phyloP scores from a whole-genome alignment of 2,888 invertebrate genomes.

The Eudemis profundana region DNA sequence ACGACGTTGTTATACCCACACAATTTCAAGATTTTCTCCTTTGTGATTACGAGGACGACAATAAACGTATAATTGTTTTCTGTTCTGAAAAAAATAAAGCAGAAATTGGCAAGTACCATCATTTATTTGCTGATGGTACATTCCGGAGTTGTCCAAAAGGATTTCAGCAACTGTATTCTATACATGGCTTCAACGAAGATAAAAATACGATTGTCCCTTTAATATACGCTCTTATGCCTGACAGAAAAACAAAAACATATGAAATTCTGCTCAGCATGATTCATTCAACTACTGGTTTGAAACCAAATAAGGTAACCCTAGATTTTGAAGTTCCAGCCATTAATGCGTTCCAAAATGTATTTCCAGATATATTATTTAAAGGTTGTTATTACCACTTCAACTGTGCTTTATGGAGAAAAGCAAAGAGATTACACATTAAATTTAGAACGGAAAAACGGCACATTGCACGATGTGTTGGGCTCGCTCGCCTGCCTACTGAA shows the following conservation, averaged over 20 bases:
- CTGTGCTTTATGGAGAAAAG: slow-evolving; percentile 12
- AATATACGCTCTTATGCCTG: slow-evolving; percentile 8
- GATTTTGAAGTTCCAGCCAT: slow-evolving; percentile 24
- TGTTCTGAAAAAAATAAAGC: slow-evolving; percentile 3
- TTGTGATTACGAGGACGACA: slow-evolving; percentile 9
- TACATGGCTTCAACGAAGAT: slow-evolving; percentile 13
- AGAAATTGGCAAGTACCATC: background rate
- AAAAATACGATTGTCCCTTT: slow-evolving; percentile 7
- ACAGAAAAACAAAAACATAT: slow-evolving; percentile 10
- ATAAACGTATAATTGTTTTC: slow-evolving; percentile 15
- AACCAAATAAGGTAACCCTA: slow-evolving; percentile 20
- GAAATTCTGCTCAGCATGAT: slow-evolving; percentile 5
- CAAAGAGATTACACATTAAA: slow-evolving; percentile 7
- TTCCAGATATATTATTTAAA: slow-evolving; percentile 11
- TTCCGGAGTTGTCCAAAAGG: too few relatives aligned
- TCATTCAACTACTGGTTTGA: background rate
- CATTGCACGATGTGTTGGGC: slow-evolving; percentile 12
- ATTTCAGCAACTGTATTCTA: too few relatives aligned
- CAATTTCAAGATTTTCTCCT: slow-evolving; percentile 9
- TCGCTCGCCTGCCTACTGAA: slow-evolving; percentile 14
- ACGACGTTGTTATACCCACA: slow-evolving; percentile 11
- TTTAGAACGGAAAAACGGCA: slow-evolving; percentile 10
- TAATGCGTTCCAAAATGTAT: slow-evolving; percentile 13
- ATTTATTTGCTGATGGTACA: slow-evolving; percentile 14
- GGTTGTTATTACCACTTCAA: slow-evolving; percentile 18